Evolutionary conservation across 1,140 invertebrate species (phyloP), one percentile per base, ranked within the genome.

Genomic region (Leptonema lineaticorne): DNA sequence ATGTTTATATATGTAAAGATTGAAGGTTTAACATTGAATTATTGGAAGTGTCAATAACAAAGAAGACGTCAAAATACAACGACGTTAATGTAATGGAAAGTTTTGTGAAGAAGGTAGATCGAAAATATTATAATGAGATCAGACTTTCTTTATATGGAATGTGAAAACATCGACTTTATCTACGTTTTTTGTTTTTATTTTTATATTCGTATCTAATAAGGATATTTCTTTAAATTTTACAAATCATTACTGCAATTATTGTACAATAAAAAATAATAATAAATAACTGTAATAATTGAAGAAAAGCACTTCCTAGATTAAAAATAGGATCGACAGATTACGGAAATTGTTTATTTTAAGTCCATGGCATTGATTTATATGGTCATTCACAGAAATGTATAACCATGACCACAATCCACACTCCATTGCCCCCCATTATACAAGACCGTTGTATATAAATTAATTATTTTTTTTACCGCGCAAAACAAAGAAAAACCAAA

Each of bases 391-490:
- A 30, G n/a, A 16, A 1, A 28, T 59, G 8, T 0, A 22, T 28
- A 28, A 59, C 57, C 57, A 28, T 59, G 57, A 59, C 57, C 57
- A 53, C 50, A 53, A 59, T 59, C 57, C 30, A 33, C 57, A 59
- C 27, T 59, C 18, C n/a, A 59, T 59, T 28, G 57, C n/a, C n/a
- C 20, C 18, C 8, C 26, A 59, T 33, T 16, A 30, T 2, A 16
- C 4, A 33, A 41, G 16, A 41, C 37, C 11, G 22, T 24, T n/a
- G 50, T 22, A 53, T 7, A 22, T 26, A 53, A 53, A 26, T 26
- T 53, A 16, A 4, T 8, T 8, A 26, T 53, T 53, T 53, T 53
- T 53, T 53, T 14, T 9, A 53, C 9, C 4, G 50, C 1, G 2
- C n/a, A 24, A 4, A 50, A 50, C 9, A 50, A 50, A 14, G 11